Evolutionary conservation across 2,113 vertebrate species (phyloP).

Genomic region (Semnornis frantzii): DNA sequence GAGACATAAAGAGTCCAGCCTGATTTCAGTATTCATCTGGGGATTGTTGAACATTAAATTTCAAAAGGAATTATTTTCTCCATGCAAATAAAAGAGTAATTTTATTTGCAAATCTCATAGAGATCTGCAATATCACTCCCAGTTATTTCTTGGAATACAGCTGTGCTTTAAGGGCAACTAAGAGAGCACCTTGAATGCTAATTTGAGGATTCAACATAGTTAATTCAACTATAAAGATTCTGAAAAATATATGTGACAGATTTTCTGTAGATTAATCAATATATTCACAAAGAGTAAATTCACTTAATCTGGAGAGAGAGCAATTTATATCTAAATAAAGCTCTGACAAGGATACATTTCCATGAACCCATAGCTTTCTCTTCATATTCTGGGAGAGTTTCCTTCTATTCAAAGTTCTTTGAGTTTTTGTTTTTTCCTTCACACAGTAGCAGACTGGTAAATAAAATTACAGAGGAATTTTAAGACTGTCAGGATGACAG

Average conservation of each 20-base stretch:
- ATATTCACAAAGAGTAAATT: conserved; percentile 21
- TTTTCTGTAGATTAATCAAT: conserved; percentile 33
- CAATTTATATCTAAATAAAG: conserved; percentile 38
- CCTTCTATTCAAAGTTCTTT: background rate
- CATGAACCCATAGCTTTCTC: background rate
- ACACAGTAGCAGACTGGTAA: background rate
- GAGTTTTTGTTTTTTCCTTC: background rate
- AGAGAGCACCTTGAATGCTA: background rate
- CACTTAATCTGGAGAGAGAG: conserved; percentile 8
- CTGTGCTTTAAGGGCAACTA: background rate
- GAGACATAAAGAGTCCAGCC: background rate
- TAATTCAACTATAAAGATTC: background rate
- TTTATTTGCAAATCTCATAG: background rate
- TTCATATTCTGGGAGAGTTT: background rate
- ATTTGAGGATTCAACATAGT: background rate
- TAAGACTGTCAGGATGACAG: background rate
- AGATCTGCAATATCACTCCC: background rate
- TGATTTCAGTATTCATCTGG: background rate
- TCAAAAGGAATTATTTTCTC: background rate
- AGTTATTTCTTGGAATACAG: background rate
- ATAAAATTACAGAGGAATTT: background rate
- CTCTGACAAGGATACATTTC: background rate
- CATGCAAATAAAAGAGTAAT: background rate
- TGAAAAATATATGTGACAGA: conserved; percentile 7
- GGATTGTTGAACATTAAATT: background rate